phyloP scores from a whole-genome alignment of 2,113 vertebrate genomes.

The Mesocricetus auratus region DNA sequence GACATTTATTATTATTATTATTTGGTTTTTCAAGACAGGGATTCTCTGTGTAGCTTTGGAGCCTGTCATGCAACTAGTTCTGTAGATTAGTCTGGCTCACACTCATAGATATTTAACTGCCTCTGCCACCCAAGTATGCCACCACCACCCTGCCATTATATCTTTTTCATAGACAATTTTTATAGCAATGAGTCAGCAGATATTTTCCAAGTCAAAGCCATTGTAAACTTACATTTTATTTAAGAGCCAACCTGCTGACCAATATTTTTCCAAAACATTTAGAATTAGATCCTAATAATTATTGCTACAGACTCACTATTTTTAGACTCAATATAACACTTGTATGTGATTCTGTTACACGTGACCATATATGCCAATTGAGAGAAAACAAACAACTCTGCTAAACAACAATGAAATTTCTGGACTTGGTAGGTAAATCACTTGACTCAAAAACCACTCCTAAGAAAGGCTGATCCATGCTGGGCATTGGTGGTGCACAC shows the following conservation, averaged over 20 bases:
- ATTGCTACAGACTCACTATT: background rate
- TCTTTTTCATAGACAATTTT: slow-evolving; percentile 18
- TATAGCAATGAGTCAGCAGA: slow-evolving; percentile 2
- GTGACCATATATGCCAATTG: background rate
- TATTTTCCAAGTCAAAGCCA: slow-evolving; percentile 41
- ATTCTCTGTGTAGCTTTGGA: no score
- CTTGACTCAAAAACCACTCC: background rate
- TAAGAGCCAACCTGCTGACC: background rate
- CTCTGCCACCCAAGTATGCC: no score
- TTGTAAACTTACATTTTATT: slow-evolving; percentile 23
- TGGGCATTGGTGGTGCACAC: no score
- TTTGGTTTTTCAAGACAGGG: no score
- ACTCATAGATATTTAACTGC: no score
- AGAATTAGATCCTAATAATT: background rate
- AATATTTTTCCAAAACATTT: background rate
- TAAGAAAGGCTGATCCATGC: background rate
- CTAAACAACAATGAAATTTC: background rate
- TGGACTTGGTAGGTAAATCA: background rate
- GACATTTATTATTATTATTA: no score
- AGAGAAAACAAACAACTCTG: background rate
- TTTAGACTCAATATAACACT: background rate
- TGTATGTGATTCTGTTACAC: background rate
- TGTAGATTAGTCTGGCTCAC: no score
- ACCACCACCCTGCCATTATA: background rate
- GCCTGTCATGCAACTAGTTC: no score